Base-by-base conservation (phyloP, 2,888 invertebrate genomes). In the Eilema griseolum region DNA sequence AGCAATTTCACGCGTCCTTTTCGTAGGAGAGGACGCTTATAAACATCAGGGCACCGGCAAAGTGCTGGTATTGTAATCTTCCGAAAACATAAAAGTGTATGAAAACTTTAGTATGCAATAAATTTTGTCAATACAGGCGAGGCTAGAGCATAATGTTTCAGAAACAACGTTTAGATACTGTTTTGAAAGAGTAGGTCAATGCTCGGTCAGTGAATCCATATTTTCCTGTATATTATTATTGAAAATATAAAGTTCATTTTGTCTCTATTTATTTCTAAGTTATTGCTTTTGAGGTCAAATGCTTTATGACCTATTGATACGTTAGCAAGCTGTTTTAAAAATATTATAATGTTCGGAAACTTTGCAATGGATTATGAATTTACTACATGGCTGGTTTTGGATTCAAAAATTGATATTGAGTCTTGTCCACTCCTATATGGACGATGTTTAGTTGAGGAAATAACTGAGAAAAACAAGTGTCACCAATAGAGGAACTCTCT, bases 91-190 rank as follows among this genome's bases (percentile, higher is more conserved):
- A 90, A 91, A 91, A 88, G 89, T 86, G 87, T 90, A 91, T 91
- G 90, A 92, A 93, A 92, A 90, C 85, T 92, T 92, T 92, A 93
- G 89, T 92, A 85, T 88, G 88, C 88, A 90, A 88, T 93, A 92
- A 92, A 92, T 92, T 91, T 89, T 88, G 84, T 86, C 90, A 90
- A 92, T 92, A 91, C 89, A 89, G 83, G 80, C 85, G 81, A 80
- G 86, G 85, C 85, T 82, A 84, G 76, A 67, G 78, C 77, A 77
- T 83, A 85, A 86, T 88, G 84, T 86, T 87, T 87, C 80, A 84
- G 71, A 78, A 84, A 85, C 79, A 81, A 81, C 76, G 78, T 80
- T 83, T 80, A 81, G 79, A 77, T 69, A 78, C 72, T 79, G 68
- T 76, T 79, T 52, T 3, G 64, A 31, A 31, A 65, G n/a, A 65